These are phyloP conservation scores for Pterostichus madidus DNA, from an alignment of 2,888 invertebrate species.

Conservation along the genomic window DNA sequence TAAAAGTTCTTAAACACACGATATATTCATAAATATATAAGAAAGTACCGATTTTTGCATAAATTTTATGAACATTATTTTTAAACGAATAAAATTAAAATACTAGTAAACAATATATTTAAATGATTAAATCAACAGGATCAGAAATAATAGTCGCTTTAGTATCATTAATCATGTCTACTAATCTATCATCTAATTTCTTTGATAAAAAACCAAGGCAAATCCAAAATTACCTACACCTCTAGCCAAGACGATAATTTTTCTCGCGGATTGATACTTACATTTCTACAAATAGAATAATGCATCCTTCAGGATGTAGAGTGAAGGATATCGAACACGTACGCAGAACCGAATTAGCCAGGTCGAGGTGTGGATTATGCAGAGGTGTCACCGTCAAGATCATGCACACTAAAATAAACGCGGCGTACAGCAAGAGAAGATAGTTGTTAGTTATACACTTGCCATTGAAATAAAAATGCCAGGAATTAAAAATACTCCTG, in stretches of 20 bases:
- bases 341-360: conserved; percentile 27
- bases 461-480: conserved; percentile 38
- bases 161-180: no score
- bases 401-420: background rate
- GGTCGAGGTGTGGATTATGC: conserved; percentile 23
- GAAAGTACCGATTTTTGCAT: no score
- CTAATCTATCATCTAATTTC: background rate
- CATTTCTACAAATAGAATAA: conserved; percentile 21
- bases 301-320: conserved; percentile 17
- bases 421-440: background rate
- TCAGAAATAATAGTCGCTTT: no score
- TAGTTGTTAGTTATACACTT: conserved; percentile 7
- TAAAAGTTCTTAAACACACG: no score
- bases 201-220: conserved; percentile 32
- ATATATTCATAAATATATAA: no score
- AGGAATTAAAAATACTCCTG: conserved; percentile 12
- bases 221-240: conserved; percentile 9
- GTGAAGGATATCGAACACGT: conserved; percentile 11
- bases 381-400: conserved; percentile 26
- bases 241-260: conserved; percentile 25
- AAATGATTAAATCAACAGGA: no score
- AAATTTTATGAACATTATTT: no score
- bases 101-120: no score
- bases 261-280: background rate
- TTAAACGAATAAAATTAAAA: no score